Evolutionary conservation across 2,797 vertebrate species (phyloP).

Genomic region (Helostoma temminkii): DNA sequence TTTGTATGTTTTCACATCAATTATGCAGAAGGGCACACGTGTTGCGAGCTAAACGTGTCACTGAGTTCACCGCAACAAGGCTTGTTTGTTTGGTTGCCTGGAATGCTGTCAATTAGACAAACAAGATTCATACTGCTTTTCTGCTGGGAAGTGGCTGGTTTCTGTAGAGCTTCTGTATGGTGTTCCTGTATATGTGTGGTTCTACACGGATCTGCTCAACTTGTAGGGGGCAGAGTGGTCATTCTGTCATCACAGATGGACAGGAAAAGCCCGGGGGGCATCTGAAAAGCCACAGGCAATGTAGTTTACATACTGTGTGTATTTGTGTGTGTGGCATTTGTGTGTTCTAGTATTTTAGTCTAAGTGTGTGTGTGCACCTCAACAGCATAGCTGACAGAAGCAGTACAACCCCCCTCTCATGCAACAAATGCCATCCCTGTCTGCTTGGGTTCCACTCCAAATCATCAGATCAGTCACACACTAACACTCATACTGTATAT

Average conservation of each 20-base stretch:
- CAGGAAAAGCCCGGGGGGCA: conserved; percentile 80
- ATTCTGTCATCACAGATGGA: conserved; percentile 85
- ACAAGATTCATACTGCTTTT: conserved; percentile 70
- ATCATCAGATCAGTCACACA: conserved; percentile 73
- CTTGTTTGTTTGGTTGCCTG: conserved; percentile 61
- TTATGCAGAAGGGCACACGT: conserved; percentile 33
- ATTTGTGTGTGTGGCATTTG: conserved; percentile 29
- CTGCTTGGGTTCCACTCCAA: conserved; percentile 76
- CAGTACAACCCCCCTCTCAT: conserved; percentile 68
- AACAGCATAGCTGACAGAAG: conserved; percentile 60
- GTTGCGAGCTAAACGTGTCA: conserved; percentile 44
- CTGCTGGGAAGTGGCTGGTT: conserved; percentile 46
- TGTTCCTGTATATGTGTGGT: conserved; percentile 54
- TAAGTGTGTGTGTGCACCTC: conserved; percentile 25
- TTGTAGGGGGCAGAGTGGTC: conserved; percentile 77
- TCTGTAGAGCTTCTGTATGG: conserved; percentile 50
- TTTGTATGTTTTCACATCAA: conserved; percentile 27
- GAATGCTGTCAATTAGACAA: conserved; percentile 75
- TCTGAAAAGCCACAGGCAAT: conserved; percentile 71
- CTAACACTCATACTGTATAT: conserved; percentile 31
- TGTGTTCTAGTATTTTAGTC: conserved; percentile 25
- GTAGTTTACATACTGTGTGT: conserved; percentile 66
- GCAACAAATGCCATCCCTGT: conserved; percentile 84
- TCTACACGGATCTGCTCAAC: conserved; percentile 43
- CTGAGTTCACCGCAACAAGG: conserved; percentile 40